Evolutionary conservation across 2,113 vertebrate genomes (phyloP).

Genomic region (Poecilia latipinna): DNA sequence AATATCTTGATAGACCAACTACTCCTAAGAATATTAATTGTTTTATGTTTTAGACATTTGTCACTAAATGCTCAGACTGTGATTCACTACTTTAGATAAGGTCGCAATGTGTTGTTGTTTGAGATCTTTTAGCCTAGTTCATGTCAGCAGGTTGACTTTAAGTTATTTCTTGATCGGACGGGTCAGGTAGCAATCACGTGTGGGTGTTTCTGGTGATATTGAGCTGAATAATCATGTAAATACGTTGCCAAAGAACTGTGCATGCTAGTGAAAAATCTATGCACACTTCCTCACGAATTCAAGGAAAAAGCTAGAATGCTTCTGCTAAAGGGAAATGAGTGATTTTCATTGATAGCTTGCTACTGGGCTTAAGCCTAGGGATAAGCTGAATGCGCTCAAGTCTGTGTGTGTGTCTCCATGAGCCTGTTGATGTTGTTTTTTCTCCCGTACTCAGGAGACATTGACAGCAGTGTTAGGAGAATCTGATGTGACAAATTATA

Average conservation of each 20-base stretch:
- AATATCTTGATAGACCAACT: not conserved
- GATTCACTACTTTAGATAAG: not conserved
- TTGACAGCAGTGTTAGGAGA: conserved; percentile 68
- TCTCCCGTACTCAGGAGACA: conserved; percentile 39
- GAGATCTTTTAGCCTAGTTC: not conserved
- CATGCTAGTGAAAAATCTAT: not conserved
- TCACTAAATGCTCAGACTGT: not conserved
- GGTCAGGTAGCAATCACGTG: not conserved
- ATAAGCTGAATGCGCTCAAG: conserved; percentile 22
- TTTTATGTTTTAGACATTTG: not conserved
- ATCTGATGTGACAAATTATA: conserved; percentile 75
- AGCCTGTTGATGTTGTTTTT: conserved; percentile 35
- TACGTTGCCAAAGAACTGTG: not conserved
- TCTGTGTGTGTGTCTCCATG: conserved; percentile 33
- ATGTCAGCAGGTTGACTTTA: not conserved
- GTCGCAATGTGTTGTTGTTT: not conserved
- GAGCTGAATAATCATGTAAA: not conserved
- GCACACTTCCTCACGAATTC: not conserved
- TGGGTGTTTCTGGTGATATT: not conserved
- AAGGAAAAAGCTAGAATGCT: not conserved
- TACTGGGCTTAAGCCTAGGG: conserved; percentile 32
- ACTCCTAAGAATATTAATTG: not conserved
- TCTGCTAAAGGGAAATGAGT: not conserved
- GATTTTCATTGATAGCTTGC: conserved; percentile 22
- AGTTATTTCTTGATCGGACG: not conserved